Evolutionary conservation across 2,113 vertebrate genomes (phyloP), one percentile per base, ranked within the genome.

Genomic region (Pholis gunnellus): DNA sequence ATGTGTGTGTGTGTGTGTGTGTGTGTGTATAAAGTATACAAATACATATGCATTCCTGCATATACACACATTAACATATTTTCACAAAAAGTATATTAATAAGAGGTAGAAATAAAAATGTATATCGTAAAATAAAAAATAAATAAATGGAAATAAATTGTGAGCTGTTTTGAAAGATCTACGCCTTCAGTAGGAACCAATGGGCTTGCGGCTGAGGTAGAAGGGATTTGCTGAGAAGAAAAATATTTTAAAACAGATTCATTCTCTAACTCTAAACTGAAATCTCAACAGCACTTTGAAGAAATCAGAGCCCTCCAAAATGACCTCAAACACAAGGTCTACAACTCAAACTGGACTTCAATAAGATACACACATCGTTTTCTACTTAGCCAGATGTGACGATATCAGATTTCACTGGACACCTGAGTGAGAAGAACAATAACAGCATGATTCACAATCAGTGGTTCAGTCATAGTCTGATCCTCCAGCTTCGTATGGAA

Each of bases 401-500:
- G 29, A 50, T 84, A 79, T 91, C 84, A 70, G 13, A n/a, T 91
- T 91, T 73, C 79, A 87, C 76, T 46, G 36, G 75, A 80, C 81
- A 79, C 66, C 72, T 75, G 75, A 76, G 78, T 44, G 57, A 73
- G 22, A 46, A 73, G 79, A 67, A 83, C 54, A 81, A 66, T 61
- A 75, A 48, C 54, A 22, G 70, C 61, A 46, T 27, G 57, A 81
- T 78, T 72, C 74, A 11, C 65, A 79, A 80, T 82, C 81, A 69
- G 25, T 9, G 59, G 48, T 74, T 60, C 72, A 46, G 46, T 61
- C 46, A 50, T 9, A 6, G 66, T 59, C 78, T 31, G 69, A 64
- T 52, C 10, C 67, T 83, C 85, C 78, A 27, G 70, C 78, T 70
- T 65, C 78, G 63, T 64, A 73, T 84, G 83, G 72, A 80, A 75